Evolutionary conservation across 2,113 vertebrate genomes (phyloP), one percentile per base, ranked within the genome.

Genomic region (Neolamprologus falcicula): DNA sequence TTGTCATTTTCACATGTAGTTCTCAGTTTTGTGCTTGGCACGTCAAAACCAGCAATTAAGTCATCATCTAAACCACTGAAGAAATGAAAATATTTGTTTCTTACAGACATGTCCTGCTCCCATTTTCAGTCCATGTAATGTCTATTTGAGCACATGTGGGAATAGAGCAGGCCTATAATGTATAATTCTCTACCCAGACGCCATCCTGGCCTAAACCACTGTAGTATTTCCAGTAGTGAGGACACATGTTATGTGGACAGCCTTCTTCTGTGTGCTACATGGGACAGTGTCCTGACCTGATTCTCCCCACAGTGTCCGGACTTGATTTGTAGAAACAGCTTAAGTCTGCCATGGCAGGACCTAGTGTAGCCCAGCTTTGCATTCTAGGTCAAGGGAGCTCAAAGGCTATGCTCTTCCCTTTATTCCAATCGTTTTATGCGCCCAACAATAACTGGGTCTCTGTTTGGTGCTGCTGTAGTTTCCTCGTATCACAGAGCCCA

Each of bases 301-400:
- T 78, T n/a, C 73, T 33, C 17, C 73, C 45, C 0, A 33, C 73
- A 9, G 26, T 78, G 73, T 78, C 73, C 73, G 45, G 73, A 78
- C 45, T 78, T 78, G 26, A 52, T 78, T 52, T 78, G 73, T 52
- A 47, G 55, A n/a, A 47, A 61, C 54, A 24, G 21, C 9, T 76
- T 45, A 63, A 66, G 53, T 63, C 42, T 63, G 33, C 47, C 71
- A 54, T 35, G 24, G 10, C 52, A 89, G 35, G 55, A 89, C 73
- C 21, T 50, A 63, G 24, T 24, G 83, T 66, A 42, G 52, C 52
- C 50, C 45, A 71, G 45, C 68, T 88, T 21, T 84, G 7, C 14
- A 42, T 83, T 94, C 52, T 83, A 42, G 88, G 57, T 92, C 79
- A 83, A 76, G 78, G 13, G 17, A 82, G 78, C 93, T 91, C 83